Evolutionary conservation across 2,797 vertebrate genomes (phyloP).

Genomic region (Cuniculus paca): DNA sequence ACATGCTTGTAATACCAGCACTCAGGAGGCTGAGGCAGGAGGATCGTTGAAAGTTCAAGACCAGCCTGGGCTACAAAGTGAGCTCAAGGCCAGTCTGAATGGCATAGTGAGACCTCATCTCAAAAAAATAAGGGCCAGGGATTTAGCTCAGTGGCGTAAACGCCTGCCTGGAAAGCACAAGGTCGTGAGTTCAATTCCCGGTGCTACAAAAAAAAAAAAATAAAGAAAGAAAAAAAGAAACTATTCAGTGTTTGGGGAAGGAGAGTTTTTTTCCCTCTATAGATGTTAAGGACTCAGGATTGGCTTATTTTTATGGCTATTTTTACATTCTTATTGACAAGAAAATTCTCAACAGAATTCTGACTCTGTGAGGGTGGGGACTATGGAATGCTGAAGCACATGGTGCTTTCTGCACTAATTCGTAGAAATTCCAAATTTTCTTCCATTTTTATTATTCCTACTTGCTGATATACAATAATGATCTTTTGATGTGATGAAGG

Average conservation of each 20-base stretch:
- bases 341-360: neutral
- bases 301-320: neutral
- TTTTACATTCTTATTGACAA: neutral
- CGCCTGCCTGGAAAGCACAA: too few species aligned
- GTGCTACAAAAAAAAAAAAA: too few species aligned
- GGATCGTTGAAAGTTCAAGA: too few species aligned
- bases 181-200: too few species aligned
- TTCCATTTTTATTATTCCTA: neutral
- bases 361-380: neutral
- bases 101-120: too few species aligned
- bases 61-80: too few species aligned
- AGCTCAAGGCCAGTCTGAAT: too few species aligned
- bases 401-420: neutral
- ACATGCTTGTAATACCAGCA: too few species aligned
- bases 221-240: slow-evolving; percentile 45
- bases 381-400: neutral
- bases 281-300: neutral
- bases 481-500: neutral
- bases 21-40: too few species aligned
- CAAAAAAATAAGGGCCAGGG: too few species aligned
- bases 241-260: neutral
- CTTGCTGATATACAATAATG: neutral
- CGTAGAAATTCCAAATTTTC: neutral
- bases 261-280: neutral
- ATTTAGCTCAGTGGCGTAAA: too few species aligned